These are phyloP conservation scores for Drosophila hydei DNA, from an alignment of 1,140 invertebrate species.

Conservation along the genomic window DNA sequence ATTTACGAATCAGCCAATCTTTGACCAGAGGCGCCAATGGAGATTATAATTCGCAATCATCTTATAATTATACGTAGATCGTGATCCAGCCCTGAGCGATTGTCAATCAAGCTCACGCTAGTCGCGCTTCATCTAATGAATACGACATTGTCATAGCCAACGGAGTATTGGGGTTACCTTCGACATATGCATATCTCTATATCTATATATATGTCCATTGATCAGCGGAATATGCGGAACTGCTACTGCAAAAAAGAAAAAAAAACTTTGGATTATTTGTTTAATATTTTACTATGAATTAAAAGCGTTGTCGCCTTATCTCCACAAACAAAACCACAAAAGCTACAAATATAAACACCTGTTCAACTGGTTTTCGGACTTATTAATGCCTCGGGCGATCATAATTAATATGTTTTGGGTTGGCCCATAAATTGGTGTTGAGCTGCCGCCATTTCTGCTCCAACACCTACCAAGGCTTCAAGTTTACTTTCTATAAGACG, in stretches of 20 bases:
- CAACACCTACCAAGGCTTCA: not conserved
- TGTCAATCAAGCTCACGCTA: conserved; percentile 26
- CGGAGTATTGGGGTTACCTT: conserved; percentile 12
- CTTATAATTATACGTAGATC: conserved; percentile 44
- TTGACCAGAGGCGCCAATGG: conserved; percentile 4
- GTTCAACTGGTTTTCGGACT: conserved; percentile 39
- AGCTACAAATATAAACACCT: conserved; percentile 16
- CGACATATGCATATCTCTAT: conserved; percentile 13
- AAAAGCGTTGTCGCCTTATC: conserved; percentile 13
- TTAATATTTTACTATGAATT: conserved; percentile 22
- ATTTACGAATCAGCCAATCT: conserved; percentile 38
- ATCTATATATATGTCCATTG: conserved; percentile 6
- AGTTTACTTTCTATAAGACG: conserved; percentile 44
- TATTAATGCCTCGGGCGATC: conserved; percentile 23
- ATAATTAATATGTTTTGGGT: conserved; percentile 50
- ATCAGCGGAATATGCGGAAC: conserved; percentile 29
- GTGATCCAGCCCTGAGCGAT: conserved; percentile 28
- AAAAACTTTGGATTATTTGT: conserved; percentile 35
- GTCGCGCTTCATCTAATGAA: conserved; percentile 23
- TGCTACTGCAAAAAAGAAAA: conserved; percentile 4
- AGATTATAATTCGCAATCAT: conserved; percentile 46
- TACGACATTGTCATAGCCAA: conserved; percentile 32
- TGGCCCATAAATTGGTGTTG: conserved; percentile 35
- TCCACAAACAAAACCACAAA: conserved; percentile 1
- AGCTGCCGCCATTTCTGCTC: conserved; percentile 35